Percentiles rank a stretch among this genome's conserved stretches.
Evolutionary conservation across 2,113 vertebrate genomes (phyloP).

Genomic region (Rhea pennata): DNA sequence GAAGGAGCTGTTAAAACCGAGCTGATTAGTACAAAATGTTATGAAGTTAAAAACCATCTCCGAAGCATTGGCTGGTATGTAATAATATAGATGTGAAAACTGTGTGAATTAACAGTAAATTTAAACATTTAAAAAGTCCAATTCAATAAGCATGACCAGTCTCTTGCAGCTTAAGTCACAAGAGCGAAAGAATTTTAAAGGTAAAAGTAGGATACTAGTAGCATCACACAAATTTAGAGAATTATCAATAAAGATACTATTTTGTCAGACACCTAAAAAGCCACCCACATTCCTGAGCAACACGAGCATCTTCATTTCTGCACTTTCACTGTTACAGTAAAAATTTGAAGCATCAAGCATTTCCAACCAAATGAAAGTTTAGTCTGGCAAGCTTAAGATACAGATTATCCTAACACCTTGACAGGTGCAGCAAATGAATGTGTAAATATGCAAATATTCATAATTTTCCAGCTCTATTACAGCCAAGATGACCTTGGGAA

Average conservation of each 20-base stretch:
- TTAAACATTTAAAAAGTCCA: not conserved
- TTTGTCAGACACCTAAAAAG: slow-evolving; percentile 33
- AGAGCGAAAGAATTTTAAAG: slow-evolving; percentile 20
- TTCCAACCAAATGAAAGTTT: slow-evolving; percentile 49
- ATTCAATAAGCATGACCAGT: not conserved
- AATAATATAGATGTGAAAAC: slow-evolving; percentile 29
- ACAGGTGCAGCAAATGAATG: slow-evolving; percentile 40
- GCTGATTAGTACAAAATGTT: slow-evolving; percentile 30
- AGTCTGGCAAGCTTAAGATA: slow-evolving; percentile 42
- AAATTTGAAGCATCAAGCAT: not conserved
- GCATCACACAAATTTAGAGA: slow-evolving; percentile 32
- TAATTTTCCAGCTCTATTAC: slow-evolving; percentile 7
- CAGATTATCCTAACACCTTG: slow-evolving; percentile 43
- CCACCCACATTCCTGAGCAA: not conserved
- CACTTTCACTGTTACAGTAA: slow-evolving; percentile 14
- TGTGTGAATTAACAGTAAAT: slow-evolving; percentile 3
- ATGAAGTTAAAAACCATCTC: slow-evolving; percentile 4
- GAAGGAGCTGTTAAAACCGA: slow-evolving; percentile 2
- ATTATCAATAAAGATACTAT: slow-evolving; percentile 23
- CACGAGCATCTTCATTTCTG: not conserved
- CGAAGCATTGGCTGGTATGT: slow-evolving; percentile 51
- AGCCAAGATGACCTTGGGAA: slow-evolving; percentile 17
- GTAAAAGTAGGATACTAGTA: slow-evolving; percentile 45
- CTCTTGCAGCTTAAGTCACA: slow-evolving; percentile 31
- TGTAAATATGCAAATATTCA: slow-evolving; percentile 7